Evolutionary conservation across 2,888 invertebrate species (phyloP).

Genomic region (Coenonympha glycerion): DNA sequence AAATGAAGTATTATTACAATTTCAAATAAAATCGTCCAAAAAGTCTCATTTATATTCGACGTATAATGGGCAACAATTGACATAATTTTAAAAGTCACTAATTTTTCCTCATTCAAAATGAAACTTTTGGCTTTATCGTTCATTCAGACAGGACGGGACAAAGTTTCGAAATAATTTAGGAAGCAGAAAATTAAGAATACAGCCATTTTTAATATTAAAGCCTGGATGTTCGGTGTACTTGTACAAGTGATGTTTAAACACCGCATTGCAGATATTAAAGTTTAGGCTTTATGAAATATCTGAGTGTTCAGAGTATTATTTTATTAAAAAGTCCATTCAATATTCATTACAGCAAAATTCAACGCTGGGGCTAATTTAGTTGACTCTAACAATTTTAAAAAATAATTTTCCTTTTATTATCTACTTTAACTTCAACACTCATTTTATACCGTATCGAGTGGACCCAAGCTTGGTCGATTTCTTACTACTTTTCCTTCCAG

Average conservation of each 20-base stretch:
- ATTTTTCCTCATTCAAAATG: conserved; percentile 8
- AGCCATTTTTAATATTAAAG: conserved; percentile 23
- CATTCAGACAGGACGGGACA: conserved; percentile 12
- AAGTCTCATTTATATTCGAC: not conserved
- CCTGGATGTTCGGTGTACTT: conserved; percentile 1
- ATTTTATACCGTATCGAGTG: no score
- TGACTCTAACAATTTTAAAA: not conserved
- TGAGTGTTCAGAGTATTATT: conserved; percentile 1
- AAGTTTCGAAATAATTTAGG: conserved; percentile 17
- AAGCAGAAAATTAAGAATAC: conserved; percentile 16
- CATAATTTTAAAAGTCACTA: not conserved
- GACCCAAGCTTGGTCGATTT: no score
- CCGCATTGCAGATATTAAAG: conserved; percentile 25
- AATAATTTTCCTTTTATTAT: not conserved
- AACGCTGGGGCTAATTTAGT: not conserved
- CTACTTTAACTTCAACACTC: not conserved
- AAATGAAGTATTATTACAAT: no score
- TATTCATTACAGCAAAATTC: conserved; percentile 2
- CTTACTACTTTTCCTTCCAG: no score
- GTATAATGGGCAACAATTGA: no score
- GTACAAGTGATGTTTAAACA: conserved; percentile 14
- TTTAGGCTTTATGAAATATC: conserved; percentile 14
- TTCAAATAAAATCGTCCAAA: no score
- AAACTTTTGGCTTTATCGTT: conserved; percentile 6
- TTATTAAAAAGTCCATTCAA: not conserved